These are phyloP conservation scores for Cephus pygmeus DNA, from an alignment of 2,888 invertebrate genomes.

Conservation along the genomic window DNA sequence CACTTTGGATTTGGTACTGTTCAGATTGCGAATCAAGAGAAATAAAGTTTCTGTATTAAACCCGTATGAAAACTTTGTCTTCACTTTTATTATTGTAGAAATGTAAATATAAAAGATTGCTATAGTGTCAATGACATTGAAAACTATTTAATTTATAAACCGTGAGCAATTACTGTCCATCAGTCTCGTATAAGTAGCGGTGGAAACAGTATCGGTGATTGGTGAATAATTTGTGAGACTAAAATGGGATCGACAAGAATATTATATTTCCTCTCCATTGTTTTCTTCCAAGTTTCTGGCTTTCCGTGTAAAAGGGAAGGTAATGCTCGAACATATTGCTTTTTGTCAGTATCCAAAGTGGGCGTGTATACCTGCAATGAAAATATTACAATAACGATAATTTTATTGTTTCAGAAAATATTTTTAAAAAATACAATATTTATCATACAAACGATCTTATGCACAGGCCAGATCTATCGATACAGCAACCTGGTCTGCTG, in stretches of 20 bases:
- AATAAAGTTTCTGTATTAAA: neutral
- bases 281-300: neutral
- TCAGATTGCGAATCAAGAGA: neutral
- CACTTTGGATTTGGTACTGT: neutral
- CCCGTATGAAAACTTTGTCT: neutral
- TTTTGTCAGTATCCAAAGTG: neutral
- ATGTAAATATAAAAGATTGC: neutral
- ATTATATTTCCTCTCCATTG: neutral
- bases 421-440: neutral
- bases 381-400: neutral
- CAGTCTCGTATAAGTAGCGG: neutral
- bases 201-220: neutral
- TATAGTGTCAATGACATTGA: neutral
- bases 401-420: neutral
- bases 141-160: neutral
- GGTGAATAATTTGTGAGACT: neutral
- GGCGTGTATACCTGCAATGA: neutral
- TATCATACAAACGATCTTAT: neutral
- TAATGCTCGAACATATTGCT: neutral
- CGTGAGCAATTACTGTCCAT: neutral
- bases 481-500: neutral
- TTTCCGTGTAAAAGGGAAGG: neutral
- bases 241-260: neutral
- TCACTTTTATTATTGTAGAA: neutral
- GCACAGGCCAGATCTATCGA: neutral